Percentiles rank a stretch among this genome's conserved stretches.
Conservation (phyloP, 1,140 invertebrate genomes). For the Acyrthosiphon pisum region DNA sequence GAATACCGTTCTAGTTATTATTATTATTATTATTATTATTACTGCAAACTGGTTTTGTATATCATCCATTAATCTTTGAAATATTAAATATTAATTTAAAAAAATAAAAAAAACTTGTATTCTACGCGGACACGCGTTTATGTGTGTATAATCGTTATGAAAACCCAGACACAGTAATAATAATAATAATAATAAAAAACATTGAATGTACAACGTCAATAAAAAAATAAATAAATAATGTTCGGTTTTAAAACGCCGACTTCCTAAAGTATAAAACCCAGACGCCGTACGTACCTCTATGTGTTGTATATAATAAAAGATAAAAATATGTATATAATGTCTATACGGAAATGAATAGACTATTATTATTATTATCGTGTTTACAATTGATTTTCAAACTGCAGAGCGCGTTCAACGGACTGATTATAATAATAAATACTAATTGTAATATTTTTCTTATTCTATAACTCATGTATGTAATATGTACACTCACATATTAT, state of each 20-base stretch:
- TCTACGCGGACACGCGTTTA: constrained; percentile 5
- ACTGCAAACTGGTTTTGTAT: constrained; percentile 28
- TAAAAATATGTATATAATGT: not conserved
- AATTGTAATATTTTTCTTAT: not conserved
- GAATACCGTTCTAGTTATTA: constrained; percentile 38
- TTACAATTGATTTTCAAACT: not conserved
- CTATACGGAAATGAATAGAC: not conserved
- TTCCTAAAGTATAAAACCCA: not conserved
- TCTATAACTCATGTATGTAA: not conserved
- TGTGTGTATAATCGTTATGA: constrained; percentile 11
- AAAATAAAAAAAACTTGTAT: constrained; percentile 18
- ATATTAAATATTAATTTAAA: constrained; percentile 37
- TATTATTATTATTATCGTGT: not conserved
- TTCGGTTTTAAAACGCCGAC: not conserved
- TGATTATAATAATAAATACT: constrained; percentile 19
- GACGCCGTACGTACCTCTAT: not conserved
- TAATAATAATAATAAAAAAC: not conserved
- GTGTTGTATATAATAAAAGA: not conserved
- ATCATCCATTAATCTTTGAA: constrained; percentile 11
- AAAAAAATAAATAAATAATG: constrained; percentile 37
- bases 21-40: not conserved
- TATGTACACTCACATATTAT: not conserved
- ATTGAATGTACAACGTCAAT: not conserved
- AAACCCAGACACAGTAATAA: constrained; percentile 21
- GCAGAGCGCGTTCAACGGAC: not conserved